phyloP scores from a whole-genome alignment of 2,113 vertebrate species.

The Camelus bactrianus region DNA sequence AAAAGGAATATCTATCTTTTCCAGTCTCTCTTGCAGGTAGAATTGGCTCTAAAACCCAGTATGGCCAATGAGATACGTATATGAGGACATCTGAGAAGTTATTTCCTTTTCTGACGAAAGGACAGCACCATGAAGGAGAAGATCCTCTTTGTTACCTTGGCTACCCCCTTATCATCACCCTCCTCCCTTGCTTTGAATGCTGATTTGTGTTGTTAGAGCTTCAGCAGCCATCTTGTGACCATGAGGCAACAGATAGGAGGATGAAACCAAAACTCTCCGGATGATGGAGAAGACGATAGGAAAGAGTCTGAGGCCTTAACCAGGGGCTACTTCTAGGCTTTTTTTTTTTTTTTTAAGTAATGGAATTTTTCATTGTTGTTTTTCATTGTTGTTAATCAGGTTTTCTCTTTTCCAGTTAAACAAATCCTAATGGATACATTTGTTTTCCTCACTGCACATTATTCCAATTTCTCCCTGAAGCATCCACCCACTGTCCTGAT shows the following conservation, averaged over 20 bases:
- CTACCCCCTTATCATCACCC: not conserved
- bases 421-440: not conserved
- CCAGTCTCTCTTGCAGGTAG: not conserved
- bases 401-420: constrained; percentile 24
- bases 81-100: not conserved
- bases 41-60: not conserved
- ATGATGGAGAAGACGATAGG: not conserved
- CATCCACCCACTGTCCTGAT: not conserved
- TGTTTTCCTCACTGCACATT: not conserved
- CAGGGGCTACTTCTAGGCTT: not conserved
- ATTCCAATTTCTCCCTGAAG: not conserved
- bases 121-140: not conserved
- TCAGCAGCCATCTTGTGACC: constrained; percentile 21
- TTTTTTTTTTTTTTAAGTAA: not conserved
- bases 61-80: not conserved
- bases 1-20: not conserved
- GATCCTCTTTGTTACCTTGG: not conserved
- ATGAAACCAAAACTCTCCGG: not conserved
- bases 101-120: not conserved
- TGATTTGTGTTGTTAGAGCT: not conserved
- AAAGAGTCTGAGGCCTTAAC: not conserved
- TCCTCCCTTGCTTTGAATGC: not conserved
- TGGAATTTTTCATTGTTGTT: not conserved
- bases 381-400: not conserved
- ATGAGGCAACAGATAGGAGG: not conserved